Evolutionary conservation across 2,888 invertebrate genomes (phyloP).

Genomic region (Lobophora halterata): DNA sequence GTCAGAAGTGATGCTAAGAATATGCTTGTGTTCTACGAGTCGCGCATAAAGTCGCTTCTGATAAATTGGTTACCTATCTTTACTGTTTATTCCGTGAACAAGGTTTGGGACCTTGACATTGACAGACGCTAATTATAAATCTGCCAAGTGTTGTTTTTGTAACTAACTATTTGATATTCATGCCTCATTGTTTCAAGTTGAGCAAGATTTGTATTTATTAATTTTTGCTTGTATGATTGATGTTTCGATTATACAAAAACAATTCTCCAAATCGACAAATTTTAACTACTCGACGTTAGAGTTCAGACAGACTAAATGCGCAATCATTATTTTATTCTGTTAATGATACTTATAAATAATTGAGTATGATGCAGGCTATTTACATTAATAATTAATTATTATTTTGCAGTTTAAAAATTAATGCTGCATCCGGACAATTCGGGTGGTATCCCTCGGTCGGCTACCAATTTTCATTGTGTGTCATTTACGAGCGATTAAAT

Average conservation of each 20-base stretch:
- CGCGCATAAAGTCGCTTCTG: background rate
- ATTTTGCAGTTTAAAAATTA: conserved; percentile 10
- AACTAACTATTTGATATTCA: conserved; percentile 16
- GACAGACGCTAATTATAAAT: conserved; percentile 30
- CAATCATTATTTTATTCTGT: no score
- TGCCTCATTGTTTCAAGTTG: conserved; percentile 24
- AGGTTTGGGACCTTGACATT: conserved; percentile 26
- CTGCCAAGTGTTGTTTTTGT: conserved; percentile 21
- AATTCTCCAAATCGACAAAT: no score
- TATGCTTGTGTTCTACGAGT: no score
- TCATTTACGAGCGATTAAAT: conserved; percentile 52
- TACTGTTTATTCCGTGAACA: conserved; percentile 14
- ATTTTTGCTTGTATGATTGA: conserved; percentile 3
- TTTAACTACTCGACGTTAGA: no score
- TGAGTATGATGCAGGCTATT: no score
- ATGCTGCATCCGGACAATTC: conserved; percentile 16
- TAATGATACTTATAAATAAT: no score
- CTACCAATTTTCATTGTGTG: conserved; percentile 35
- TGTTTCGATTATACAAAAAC: no score
- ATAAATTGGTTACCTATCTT: conserved; percentile 1
- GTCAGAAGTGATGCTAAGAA: no score
- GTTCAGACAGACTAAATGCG: no score
- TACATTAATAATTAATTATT: conserved; percentile 1
- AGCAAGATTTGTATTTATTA: conserved; percentile 12
- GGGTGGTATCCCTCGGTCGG: conserved; percentile 15